Base-by-base conservation (phyloP, 2,113 vertebrate species). In the Sapajus apella region DNA sequence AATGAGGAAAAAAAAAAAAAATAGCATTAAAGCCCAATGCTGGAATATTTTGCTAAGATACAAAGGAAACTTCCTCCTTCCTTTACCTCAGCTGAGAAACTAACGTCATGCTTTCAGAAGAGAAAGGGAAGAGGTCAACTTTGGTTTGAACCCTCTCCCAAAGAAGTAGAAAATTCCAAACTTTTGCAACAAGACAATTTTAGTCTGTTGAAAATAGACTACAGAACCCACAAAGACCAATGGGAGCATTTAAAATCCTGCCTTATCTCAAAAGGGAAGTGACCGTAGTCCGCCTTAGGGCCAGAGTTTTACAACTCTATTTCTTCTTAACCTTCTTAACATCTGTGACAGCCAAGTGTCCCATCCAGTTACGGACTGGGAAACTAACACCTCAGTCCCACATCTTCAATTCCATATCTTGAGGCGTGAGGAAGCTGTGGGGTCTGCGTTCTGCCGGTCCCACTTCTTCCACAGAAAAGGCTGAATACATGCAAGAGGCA, bases 401-500 rank as follows among this genome's bases (percentile, higher is more conserved):
- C 96, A 83, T 91, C 72, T 97, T 86, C 35, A 37, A 0, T 73
- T 80, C 83, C 73, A n/a, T 77, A 97, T 97, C 95, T 75, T 77
- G 96, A 91, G 87, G 47, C 61, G 35, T 91, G n/a, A 97, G 93
- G 76, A 97, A 97, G 80, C 94, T 91, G 86, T 61, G 58, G 13
- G 79, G 92, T 35, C 25, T 89, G 68, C n/a, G 12, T 40, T 68
- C 21, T 8, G 90, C 52, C 90, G 80, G 79, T 76, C 23, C 97
- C 86, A 40, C n/a, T 70, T 76, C 12, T 3, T 47, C 25, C 37
- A 0, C 1, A 25, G 40, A 86, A 90, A 89, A 97, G 94, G 40
- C 2, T 30, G 45, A 30, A 92, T 68, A 86, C 30, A 2, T 32
- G 83, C 45, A 30, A 20, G 20, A 37, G 35, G 37, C 10, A 96